Percentiles rank a stretch among this genome's conserved stretches.
Evolutionary conservation across 2,797 vertebrate genomes (phyloP).

Genomic region (Rhinoraja longicauda): DNA sequence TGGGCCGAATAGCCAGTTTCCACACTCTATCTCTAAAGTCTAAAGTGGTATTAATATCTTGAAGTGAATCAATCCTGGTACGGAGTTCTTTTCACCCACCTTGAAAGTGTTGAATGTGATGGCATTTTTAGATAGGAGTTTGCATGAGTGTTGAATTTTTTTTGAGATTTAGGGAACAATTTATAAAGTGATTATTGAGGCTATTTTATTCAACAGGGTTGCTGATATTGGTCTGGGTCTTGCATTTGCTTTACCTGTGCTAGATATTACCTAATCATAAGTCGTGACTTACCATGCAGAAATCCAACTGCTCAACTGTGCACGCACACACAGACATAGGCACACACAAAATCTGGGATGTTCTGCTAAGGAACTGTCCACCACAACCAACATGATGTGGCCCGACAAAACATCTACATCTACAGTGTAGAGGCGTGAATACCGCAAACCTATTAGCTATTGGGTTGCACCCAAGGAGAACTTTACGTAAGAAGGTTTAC

Average conservation of each 20-base stretch:
- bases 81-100: not conserved
- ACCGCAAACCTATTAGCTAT: too few species aligned
- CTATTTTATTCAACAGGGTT: not conserved
- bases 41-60: not conserved
- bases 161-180: not conserved
- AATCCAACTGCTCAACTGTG: too few species aligned
- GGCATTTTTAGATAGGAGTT: not conserved
- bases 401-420: too few species aligned
- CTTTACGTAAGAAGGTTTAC: too few species aligned
- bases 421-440: too few species aligned
- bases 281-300: too few species aligned
- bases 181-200: not conserved
- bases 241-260: not conserved
- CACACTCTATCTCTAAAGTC: too few species aligned
- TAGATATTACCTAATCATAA: not conserved
- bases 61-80: not conserved
- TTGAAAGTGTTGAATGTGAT: not conserved
- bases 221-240: not conserved
- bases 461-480: too few species aligned
- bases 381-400: too few species aligned
- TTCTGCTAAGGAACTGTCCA: not conserved
- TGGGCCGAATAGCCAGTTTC: too few species aligned
- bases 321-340: too few species aligned
- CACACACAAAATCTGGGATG: not conserved
- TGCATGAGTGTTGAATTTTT: not conserved